Conservation (phyloP, 2,888 invertebrate genomes). For the Geotrupes spiniger region DNA sequence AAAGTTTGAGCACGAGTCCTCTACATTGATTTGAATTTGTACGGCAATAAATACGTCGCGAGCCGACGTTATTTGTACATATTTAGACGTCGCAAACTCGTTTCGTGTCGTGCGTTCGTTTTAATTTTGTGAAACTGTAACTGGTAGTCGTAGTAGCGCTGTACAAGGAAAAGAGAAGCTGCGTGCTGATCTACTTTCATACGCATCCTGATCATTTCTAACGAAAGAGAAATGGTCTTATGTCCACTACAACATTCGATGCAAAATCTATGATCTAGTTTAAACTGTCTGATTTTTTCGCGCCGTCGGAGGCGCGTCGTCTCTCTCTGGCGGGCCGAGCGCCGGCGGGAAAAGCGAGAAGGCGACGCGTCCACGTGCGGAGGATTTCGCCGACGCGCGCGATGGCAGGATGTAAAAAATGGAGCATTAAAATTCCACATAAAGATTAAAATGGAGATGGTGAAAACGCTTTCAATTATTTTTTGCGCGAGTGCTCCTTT, state of each 20-base stretch:
- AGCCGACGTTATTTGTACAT: no score
- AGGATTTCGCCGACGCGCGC: slow-evolving; percentile 10
- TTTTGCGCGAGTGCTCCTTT: slow-evolving; percentile 8
- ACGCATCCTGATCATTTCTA: slow-evolving; percentile 37
- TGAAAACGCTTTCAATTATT: slow-evolving; percentile 26
- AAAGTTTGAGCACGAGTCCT: no score
- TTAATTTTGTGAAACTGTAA: slow-evolving; percentile 4
- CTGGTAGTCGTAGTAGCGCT: not conserved
- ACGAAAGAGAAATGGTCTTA: slow-evolving; percentile 40
- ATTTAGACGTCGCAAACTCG: no score
- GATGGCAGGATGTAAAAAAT: slow-evolving; percentile 21
- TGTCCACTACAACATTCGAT: slow-evolving; percentile 28
- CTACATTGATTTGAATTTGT: no score
- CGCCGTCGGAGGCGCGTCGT: not conserved
- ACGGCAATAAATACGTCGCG: no score
- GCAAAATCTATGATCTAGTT: slow-evolving; percentile 36
- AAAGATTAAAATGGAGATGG: slow-evolving; percentile 20
- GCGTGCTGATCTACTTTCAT: slow-evolving; percentile 38
- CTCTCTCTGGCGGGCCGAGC: no score
- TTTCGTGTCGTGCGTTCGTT: not conserved
- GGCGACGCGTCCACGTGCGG: no score
- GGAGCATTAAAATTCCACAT: slow-evolving; percentile 18
- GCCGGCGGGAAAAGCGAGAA: no score
- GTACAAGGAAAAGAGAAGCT: slow-evolving; percentile 15
- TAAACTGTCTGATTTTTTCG: not conserved